Conservation (phyloP, 2,888 invertebrate species). For the Melieria picta region DNA sequence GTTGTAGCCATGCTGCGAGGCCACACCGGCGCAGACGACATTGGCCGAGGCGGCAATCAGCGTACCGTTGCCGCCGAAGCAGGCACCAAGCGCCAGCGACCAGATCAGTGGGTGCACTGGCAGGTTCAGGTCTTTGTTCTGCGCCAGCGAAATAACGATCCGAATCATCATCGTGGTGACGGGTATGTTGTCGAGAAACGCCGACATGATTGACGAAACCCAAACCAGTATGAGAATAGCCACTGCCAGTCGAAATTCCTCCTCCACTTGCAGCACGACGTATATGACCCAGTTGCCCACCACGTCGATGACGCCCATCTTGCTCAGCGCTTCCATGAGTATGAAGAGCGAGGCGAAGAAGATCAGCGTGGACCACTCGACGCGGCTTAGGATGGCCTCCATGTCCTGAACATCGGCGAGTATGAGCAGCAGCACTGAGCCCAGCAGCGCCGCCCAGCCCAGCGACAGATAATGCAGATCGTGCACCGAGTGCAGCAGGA, state of each 20-base stretch:
- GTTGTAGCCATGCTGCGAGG: slow-evolving; percentile 88
- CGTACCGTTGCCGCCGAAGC: slow-evolving; percentile 91
- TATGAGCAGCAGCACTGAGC: slow-evolving; percentile 80
- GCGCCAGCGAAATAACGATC: slow-evolving; percentile 75
- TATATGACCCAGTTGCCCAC: slow-evolving; percentile 77
- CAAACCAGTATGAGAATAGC: slow-evolving; percentile 82
- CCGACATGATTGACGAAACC: slow-evolving; percentile 82
- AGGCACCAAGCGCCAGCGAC: slow-evolving; percentile 88
- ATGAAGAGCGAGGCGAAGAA: slow-evolving; percentile 90
- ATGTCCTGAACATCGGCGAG: slow-evolving; percentile 80
- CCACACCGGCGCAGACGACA: slow-evolving; percentile 90
- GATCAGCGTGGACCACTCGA: slow-evolving; percentile 90
- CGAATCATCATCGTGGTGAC: slow-evolving; percentile 91
- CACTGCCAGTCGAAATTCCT: slow-evolving; percentile 73
- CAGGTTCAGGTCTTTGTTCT: slow-evolving; percentile 74
- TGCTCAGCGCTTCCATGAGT: slow-evolving; percentile 87
- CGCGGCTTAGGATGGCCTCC: slow-evolving; percentile 80
- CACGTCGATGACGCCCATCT: slow-evolving; percentile 81
- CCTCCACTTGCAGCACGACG: slow-evolving; percentile 73
- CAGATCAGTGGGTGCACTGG: slow-evolving; percentile 85
- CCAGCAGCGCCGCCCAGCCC: slow-evolving; percentile 87
- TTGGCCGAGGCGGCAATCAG: slow-evolving; percentile 91
- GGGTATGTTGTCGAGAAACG: slow-evolving; percentile 92
- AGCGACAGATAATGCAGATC: slow-evolving; percentile 76
- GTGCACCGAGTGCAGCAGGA: slow-evolving; percentile 83